Evolutionary conservation across 2,113 vertebrate genomes (phyloP).

Genomic region (Catagonus wagneri): DNA sequence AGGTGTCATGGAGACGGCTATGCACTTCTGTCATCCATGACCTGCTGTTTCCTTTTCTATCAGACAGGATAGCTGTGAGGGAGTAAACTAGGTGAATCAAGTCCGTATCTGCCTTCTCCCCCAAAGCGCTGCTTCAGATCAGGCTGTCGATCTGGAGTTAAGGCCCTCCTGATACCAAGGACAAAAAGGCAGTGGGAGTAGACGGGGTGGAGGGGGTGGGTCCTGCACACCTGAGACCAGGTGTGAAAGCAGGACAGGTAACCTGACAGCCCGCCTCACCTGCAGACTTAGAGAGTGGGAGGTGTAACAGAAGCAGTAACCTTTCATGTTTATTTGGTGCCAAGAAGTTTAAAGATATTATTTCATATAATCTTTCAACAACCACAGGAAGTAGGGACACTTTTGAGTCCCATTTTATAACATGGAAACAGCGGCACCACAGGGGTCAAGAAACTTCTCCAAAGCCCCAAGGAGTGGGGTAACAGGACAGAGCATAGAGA

Average conservation of each 20-base stretch:
- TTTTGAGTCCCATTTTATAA: neutral
- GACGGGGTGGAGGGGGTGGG: neutral
- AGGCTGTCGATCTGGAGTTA: neutral
- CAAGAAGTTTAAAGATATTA: neutral
- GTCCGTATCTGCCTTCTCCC: neutral
- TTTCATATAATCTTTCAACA: neutral
- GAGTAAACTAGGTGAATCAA: neutral
- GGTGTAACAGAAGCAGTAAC: accelerated
- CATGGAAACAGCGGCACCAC: neutral
- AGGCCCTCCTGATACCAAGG: neutral
- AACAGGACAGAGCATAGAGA: neutral
- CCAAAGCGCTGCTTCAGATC: neutral
- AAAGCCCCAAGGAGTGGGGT: neutral
- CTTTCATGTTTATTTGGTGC: neutral
- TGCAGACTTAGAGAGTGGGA: neutral
- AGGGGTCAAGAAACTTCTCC: neutral
- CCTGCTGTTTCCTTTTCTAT: neutral
- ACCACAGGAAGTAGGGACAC: neutral
- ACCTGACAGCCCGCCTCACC: accelerated
- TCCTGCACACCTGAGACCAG: neutral
- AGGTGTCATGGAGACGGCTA: accelerated
- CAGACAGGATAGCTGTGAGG: neutral
- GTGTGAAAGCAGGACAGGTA: neutral
- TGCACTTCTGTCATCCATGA: neutral
- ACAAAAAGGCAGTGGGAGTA: neutral